phyloP scores from a whole-genome alignment of 2,113 vertebrate genomes.

The Oryctolagus cuniculus region mOryCun1.1 NC_091432.1:125357501-125358000 shows the following conservation, averaged over 20 bases:
- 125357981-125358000: fast-evolving
- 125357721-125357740: background rate
- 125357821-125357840: background rate
- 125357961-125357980: background rate
- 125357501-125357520: background rate
- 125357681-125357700: background rate
- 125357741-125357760: fast-evolving
- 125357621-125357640: background rate
- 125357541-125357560: background rate
- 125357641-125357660: background rate
- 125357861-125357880: too few species aligned
- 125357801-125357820: background rate
- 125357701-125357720: background rate
- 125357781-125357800: background rate
- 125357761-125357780: background rate
- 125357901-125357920: background rate
- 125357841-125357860: background rate
- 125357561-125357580: fast-evolving
- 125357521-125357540: background rate
- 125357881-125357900: background rate
- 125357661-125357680: fast-evolving
- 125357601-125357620: background rate
- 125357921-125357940: background rate
- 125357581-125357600: background rate
- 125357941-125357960: background rate